A percentile compares a stretch with the other conserved stretches of the same genome.
phyloP scores from a whole-genome alignment of 2,797 vertebrate species.

The Amblyopsis hoosieri region DNA sequence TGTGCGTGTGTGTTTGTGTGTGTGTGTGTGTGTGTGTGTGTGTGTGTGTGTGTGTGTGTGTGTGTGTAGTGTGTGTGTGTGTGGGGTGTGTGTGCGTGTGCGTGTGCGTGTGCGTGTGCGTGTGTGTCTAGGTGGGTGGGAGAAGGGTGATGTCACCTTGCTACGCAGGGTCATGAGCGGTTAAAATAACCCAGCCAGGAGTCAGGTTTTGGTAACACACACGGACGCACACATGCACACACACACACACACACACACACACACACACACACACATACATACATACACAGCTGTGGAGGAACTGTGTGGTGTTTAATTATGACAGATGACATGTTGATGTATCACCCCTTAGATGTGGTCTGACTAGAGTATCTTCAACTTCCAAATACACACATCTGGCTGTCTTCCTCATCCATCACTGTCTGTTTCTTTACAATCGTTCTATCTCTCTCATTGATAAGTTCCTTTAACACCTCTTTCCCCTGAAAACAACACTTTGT shows the following conservation, averaged over 20 bases:
- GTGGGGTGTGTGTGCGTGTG: conserved; percentile 26
- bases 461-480: too few relatives aligned
- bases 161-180: conserved; percentile 31
- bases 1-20: conserved; percentile 17
- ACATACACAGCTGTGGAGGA: conserved; percentile 6
- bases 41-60: conserved; percentile 23
- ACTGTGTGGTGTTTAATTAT: conserved; percentile 10
- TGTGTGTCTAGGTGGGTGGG: conserved; percentile 1
- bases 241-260: conserved; percentile 3
- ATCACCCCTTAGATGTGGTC: conserved; percentile 10
- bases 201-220: conserved; percentile 34
- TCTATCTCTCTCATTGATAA: too few relatives aligned
- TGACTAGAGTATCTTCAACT: neutral
- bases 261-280: conserved; percentile 1
- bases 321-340: conserved; percentile 10
- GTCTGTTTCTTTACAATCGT: too few relatives aligned
- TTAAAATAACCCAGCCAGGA: conserved; percentile 37
- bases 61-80: too few relatives aligned
- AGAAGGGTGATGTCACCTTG: conserved; percentile 36
- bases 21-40: neutral
- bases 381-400: too few relatives aligned
- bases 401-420: too few relatives aligned
- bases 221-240: conserved; percentile 2
- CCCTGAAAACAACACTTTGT: too few relatives aligned
- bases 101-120: neutral